Percentiles rank a stretch among this genome's conserved stretches.
Conservation (phyloP, 2,113 vertebrate genomes). For the Hydrolagus affinis region DNA sequence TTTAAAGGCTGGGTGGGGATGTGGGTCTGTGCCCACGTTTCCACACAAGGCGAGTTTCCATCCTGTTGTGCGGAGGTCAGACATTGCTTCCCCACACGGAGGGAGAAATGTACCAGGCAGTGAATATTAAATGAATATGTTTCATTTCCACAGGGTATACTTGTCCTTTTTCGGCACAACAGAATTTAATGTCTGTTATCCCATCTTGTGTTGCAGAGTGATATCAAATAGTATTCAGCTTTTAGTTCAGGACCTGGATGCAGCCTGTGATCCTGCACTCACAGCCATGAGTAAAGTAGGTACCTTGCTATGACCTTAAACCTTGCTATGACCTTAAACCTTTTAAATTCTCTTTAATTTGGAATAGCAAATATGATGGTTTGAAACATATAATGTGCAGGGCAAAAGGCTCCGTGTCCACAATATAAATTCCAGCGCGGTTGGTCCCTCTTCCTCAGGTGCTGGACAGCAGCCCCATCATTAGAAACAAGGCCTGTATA, state of each 20-base stretch:
- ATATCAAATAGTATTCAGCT: slow-evolving; percentile 97
- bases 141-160: neutral
- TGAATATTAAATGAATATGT: neutral
- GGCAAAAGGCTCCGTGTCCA: too few relatives aligned
- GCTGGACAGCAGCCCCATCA: too few relatives aligned
- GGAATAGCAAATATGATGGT: neutral
- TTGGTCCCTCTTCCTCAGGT: too few relatives aligned
- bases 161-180: neutral
- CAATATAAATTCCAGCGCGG: too few relatives aligned
- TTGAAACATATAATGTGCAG: too few relatives aligned
- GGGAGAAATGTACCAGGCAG: too few relatives aligned
- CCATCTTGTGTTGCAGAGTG: slow-evolving; percentile 61
- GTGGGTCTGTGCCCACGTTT: too few relatives aligned
- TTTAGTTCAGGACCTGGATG: slow-evolving; percentile 91
- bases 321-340: neutral
- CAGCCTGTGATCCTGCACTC: slow-evolving; percentile 90
- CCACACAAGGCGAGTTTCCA: too few relatives aligned
- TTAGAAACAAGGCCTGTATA: too few relatives aligned
- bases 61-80: too few relatives aligned
- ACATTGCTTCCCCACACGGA: too few relatives aligned
- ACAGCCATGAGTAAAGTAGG: slow-evolving; percentile 97
- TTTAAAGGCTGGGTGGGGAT: too few relatives aligned
- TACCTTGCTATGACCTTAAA: neutral
- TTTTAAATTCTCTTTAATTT: neutral
- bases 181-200: neutral